Percentiles rank a stretch among this genome's conserved stretches.
Conservation (phyloP, 2,888 invertebrate species). For the Ormyrus pomaceus region DNA sequence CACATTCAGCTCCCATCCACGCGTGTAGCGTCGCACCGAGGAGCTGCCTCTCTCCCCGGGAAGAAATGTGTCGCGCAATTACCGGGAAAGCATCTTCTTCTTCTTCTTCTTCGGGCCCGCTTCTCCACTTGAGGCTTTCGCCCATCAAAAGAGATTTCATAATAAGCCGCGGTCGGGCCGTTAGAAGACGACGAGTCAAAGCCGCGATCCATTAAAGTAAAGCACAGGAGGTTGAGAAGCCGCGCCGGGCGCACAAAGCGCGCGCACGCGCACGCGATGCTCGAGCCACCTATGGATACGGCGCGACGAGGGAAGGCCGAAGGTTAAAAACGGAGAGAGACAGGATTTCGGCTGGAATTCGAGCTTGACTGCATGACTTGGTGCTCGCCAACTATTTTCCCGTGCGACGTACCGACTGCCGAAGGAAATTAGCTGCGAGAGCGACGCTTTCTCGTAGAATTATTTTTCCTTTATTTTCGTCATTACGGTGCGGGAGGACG, state of each 20-base stretch:
- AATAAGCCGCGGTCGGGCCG: conserved; percentile 43
- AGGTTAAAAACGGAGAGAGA: too few species aligned
- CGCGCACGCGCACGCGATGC: background rate
- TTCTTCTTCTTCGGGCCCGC: background rate
- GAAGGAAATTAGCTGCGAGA: too few species aligned
- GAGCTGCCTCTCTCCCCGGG: background rate
- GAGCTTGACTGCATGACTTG: too few species aligned
- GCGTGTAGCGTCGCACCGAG: background rate
- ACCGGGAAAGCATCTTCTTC: conserved; percentile 45
- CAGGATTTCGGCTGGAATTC: too few species aligned
- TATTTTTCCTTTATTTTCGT: too few species aligned
- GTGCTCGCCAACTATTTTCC: too few species aligned
- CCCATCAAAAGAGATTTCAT: conserved; percentile 49
- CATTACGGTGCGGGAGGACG: too few species aligned
- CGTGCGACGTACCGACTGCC: too few species aligned
- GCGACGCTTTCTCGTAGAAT: too few species aligned
- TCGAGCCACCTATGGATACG: too few species aligned
- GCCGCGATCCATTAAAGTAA: conserved; percentile 45
- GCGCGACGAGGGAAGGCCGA: too few species aligned
- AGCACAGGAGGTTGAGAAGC: conserved; percentile 3
- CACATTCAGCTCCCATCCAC: background rate
- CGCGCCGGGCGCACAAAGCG: background rate
- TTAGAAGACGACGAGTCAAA: conserved; percentile 23
- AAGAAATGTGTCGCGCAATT: conserved; percentile 61
- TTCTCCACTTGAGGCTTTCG: background rate